Base-by-base conservation (phyloP, 2,797 vertebrate species). In the Enteromius anoplus region DNA sequence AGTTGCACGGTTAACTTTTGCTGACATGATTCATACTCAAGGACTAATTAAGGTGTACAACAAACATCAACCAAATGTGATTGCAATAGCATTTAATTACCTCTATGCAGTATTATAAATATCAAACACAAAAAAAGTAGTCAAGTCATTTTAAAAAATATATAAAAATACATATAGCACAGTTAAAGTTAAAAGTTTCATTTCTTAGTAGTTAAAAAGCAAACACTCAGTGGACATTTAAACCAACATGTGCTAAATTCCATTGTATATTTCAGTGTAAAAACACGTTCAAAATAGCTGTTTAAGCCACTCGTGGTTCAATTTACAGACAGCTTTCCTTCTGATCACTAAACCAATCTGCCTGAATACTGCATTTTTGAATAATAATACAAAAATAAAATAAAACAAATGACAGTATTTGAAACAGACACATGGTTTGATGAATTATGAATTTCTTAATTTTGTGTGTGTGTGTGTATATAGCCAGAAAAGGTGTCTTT, bases 201-300 rank as follows among this genome's bases (percentile, higher is more conserved):
- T 66, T 78, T 66, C 76, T 78, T 62, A 78, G 60, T 66, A 78
- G 58, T 64, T 77, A 10, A 64, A 65, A 78, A 4, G 29, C 42
- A 23, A 66, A 78, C 19, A 23, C 55, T 49, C 45, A 64, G 15
- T 7, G 26, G 2, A 62, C 15, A 19, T 23, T 78, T 49, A 47
- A 64, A 77, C 8, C 15, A 29, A 9, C 40, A 29, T 15, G 2
- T 23, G 73, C 17, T 42, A 11, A 32, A 49, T 47, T 29, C 9
- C 32, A 70, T 17, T 23, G 5, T 32, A 11, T 72, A n/a, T 34
- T 72, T 60, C 53, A 80, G 68, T 34, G 51, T 45, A 55, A 34
- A 6, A 80, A 29, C 17, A 81, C 3, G 2, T 26, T 42, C 9
- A 21, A 53, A 29, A 51, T 21, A 32, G 34, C 1, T 17, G 42